Conservation (phyloP, 2,888 invertebrate species). For the Xylocampa areola region DNA sequence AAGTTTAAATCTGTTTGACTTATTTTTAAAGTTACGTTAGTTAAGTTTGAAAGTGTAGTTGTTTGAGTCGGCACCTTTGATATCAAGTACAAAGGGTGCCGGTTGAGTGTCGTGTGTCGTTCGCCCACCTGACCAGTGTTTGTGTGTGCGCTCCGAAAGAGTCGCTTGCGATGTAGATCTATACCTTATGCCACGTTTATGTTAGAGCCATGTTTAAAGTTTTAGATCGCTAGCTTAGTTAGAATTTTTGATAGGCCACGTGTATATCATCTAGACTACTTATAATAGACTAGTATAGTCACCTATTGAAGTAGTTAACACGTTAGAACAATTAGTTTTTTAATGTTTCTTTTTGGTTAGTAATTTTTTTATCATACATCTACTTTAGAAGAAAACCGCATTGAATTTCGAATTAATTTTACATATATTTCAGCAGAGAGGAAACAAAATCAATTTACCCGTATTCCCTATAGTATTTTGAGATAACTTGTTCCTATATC, state of each 20-base stretch:
- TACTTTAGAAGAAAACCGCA: too few relatives aligned
- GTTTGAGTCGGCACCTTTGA: slow-evolving; percentile 87
- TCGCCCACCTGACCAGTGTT: slow-evolving; percentile 86
- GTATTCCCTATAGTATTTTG: too few relatives aligned
- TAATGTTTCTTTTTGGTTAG: too few relatives aligned
- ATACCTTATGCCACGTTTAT: slow-evolving; percentile 42
- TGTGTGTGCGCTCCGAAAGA: slow-evolving; percentile 65
- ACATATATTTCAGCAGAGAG: too few relatives aligned
- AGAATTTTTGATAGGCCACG: not conserved
- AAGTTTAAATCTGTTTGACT: slow-evolving; percentile 31
- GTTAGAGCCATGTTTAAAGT: slow-evolving; percentile 27
- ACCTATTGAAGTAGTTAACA: too few relatives aligned
- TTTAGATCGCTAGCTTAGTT: slow-evolving; percentile 10
- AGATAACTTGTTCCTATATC: too few relatives aligned
- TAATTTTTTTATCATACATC: too few relatives aligned
- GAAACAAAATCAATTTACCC: too few relatives aligned
- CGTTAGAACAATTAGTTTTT: too few relatives aligned
- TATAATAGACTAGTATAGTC: too few relatives aligned
- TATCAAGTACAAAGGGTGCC: slow-evolving; percentile 83
- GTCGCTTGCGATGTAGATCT: slow-evolving; percentile 50
- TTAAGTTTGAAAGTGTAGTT: slow-evolving; percentile 60
- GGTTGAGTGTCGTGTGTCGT: slow-evolving; percentile 83
- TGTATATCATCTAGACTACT: not conserved
- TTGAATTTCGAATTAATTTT: too few relatives aligned
- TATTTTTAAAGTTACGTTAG: slow-evolving; percentile 49